These are phyloP conservation scores for Andrena bicolor DNA, from an alignment of 2,888 invertebrate species.

Conservation along the genomic window DNA sequence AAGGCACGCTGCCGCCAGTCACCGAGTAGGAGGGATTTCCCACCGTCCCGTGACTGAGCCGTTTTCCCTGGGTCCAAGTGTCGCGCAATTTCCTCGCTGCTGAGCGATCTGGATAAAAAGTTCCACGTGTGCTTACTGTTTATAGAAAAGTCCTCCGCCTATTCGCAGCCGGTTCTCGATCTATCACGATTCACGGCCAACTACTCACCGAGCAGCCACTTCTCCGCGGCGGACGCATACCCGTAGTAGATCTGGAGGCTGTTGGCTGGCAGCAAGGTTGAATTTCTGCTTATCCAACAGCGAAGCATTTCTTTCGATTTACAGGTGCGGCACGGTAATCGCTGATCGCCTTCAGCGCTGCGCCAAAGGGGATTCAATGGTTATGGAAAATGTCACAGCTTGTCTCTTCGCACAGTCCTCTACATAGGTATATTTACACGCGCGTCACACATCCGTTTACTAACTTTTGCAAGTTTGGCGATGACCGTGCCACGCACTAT, in stretches of 20 bases:
- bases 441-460: not conserved
- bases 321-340: not conserved
- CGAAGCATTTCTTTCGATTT: constrained; percentile 22
- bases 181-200: not conserved
- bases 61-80: not conserved
- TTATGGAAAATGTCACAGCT: not conserved
- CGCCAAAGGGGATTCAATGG: not conserved
- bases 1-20: constrained; percentile 78
- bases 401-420: not conserved
- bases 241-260: no score
- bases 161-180: not conserved
- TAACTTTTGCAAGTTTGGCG: not conserved
- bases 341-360: not conserved
- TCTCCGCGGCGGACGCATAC: not conserved
- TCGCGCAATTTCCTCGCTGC: not conserved
- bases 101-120: not conserved
- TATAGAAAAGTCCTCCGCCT: not conserved
- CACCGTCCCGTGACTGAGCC: not conserved
- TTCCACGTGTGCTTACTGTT: not conserved
- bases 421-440: not conserved
- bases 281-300: not conserved
- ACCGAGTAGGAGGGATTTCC: not conserved
- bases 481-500: not conserved
- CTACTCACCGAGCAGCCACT: constrained; percentile 21
- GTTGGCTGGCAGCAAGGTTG: not conserved